Evolutionary conservation across 2,888 invertebrate species (phyloP), one percentile per base, ranked within the genome.

Genomic region (Nycteola revayana): DNA sequence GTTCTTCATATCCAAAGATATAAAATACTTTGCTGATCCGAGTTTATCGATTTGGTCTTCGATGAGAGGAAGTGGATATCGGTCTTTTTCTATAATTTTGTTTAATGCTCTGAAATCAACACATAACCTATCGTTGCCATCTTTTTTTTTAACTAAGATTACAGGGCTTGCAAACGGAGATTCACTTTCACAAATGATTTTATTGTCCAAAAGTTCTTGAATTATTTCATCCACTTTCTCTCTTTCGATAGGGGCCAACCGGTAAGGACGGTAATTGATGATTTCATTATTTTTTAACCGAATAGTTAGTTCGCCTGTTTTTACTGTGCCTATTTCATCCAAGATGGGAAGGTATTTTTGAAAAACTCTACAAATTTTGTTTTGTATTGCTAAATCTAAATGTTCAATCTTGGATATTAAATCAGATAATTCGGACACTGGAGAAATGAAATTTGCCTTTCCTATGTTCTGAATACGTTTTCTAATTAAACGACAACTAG

Each of bases 31-130:
- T n/a, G n/a, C n/a, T n/a, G n/a, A n/a, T n/a, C n/a, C n/a, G n/a
- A 35, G 7, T 22, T 29, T 25, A 10, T 35, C 29, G 2, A 36
- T 11, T 30, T 36, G 30, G 6, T 36, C 36, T 1, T 29, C 10
- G 25, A 36, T 36, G 2, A 30, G n/a, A 2, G 36, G 36, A n/a
- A 36, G 4, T 6, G 36, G 36, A 5, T 14, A 14, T 2, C 5
- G 25, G 7, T 25, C 25, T 10, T 10, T 9, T 7, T 10, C 10
- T 10, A 10, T 25, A 9, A 10, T 25, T 25, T 10, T 7, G 4
- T 27, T 27, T 27, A 27, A 14, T 17, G 14, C 27, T 17, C 27
- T 6, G 17, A 17, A 27, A n/a, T 27, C 27, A 1, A 27, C 17
- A 20, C 14, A 14, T 5, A 27, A 9, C 5, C 27, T n/a, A 14